Base-by-base conservation (phyloP, 2,888 invertebrate genomes). In the Diaperis boleti region DNA sequence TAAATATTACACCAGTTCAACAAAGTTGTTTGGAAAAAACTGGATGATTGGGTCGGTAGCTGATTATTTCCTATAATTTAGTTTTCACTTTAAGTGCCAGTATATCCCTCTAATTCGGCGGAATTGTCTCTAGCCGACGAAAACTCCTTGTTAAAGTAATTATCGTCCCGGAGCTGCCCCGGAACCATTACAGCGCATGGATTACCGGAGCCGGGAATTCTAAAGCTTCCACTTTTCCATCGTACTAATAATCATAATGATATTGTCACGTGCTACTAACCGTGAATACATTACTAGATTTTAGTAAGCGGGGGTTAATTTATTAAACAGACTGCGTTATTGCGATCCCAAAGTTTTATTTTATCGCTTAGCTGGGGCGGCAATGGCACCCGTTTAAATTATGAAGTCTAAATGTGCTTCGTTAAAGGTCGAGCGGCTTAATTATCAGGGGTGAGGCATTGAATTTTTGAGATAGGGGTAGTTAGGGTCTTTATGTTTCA, bases 211-310 rank as follows among this genome's bases (percentile, higher is more conserved):
- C 52, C 39, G 8, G 52, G 52, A 52, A 39, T 22, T 37, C 18
- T 37, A 20, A 37, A 13, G 20, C 18, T 13, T n/a, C n/a, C 39
- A 52, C 52, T 52, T 52, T 50, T 39, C 18, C 26, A 18, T 26
- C 26, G 37, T 37, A 20, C n/a, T 26, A 52, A 50, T 50, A 37
- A 52, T 52, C 35, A 49, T 20, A 49, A 49, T 49, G 35, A 49
- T 49, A 55, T 55, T 55, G 44, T 55, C 41, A 44, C 55, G 44
- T 55, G 42, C 44, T 18, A 44, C 42, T 55, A 55, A 17, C 44
- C 31, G 18, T 33, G 55, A 55, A 55, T 55, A 31, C 29, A 13
- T 39, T 18, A 55, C 42, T 55, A 31, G 44, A 55, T 55, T 55
- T 55, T 55, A 55, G 42, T 55, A 42, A 55, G 31, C 42, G 42